Evolutionary conservation across 2,888 invertebrate genomes (phyloP), one percentile per base, ranked within the genome.

Genomic region (Orthonevra nobilis): DNA sequence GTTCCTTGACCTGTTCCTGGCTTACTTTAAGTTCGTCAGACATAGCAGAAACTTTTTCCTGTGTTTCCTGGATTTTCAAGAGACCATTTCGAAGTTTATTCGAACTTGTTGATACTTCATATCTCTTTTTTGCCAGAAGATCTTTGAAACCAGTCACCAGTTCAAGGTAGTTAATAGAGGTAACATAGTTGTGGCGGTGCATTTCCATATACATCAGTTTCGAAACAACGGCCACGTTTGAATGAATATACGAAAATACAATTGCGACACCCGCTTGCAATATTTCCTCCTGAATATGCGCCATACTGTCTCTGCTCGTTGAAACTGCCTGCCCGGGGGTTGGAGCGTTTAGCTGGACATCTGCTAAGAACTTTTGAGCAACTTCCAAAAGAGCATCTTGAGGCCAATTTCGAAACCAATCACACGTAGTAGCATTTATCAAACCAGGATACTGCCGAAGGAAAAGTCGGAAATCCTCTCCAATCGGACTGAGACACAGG

Each of bases 381-480:
- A 97, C 96, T 89, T 96, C 96, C n/a, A 97, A 90, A 61, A 97
- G 90, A 28, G 97, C 96, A 86, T 95, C 94, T 72, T 92, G 92
- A 0, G 97, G 96, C 97, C 97, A 97, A 84, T 95, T 94, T 84
- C 93, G 91, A 89, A 96, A 96, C 96, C 96, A 97, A 88, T 97
- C 95, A 15, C 96, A 95, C 0, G 96, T 96, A 0, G 96, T 95
- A 81, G 94, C 93, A 89, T 96, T 96, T 38, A 97, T 93, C 64
- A 97, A 89, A 0, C 96, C 94, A 0, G 97, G 97, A 89, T 96
- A 97, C 87, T 96, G 96, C 6, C 96, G 92, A 83, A 97, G 92
- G 63, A 95, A 92, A 84, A 94, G 93, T 85, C 92, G 87, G 88
- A 97, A 96, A 10, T 92, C 92, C 72, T 95, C 95, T 0, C 96